Percentiles rank a stretch among this genome's conserved stretches.
These are phyloP conservation scores for Mohoua ochrocephala DNA, from an alignment of 2,113 vertebrate species.

Conservation along the genomic window DNA sequence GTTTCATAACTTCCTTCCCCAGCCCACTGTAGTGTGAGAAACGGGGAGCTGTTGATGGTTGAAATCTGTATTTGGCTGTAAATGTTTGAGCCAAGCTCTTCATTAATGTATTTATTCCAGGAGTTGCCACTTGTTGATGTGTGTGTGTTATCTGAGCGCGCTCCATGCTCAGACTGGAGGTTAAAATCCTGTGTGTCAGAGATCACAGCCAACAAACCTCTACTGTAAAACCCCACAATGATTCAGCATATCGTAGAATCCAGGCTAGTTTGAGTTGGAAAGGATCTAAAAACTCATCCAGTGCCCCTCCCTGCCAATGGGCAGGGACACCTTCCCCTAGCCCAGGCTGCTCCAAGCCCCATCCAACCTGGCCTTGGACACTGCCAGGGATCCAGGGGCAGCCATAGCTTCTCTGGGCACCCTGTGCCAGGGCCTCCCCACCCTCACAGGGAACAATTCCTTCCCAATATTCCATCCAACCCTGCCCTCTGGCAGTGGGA, in stretches of 20 bases:
- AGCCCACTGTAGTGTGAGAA: neutral
- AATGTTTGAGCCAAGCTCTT: neutral
- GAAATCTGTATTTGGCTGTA: neutral
- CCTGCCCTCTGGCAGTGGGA: neutral
- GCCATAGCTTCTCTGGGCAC: neutral
- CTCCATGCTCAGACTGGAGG: neutral
- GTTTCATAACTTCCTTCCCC: neutral
- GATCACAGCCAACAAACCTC: neutral
- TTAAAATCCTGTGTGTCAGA: neutral
- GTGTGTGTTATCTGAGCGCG: neutral
- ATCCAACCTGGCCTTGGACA: rapidly evolving
- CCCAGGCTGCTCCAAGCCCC: rapidly evolving
- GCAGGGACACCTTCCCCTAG: rapidly evolving
- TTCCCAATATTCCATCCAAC: rapidly evolving
- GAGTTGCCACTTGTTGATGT: neutral
- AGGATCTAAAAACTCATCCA: neutral
- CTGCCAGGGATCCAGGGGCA: neutral
- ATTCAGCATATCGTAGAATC: neutral
- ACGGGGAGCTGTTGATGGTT: neutral
- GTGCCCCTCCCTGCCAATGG: neutral
- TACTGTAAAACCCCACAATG: neutral
- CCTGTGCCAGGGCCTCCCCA: rapidly evolving
- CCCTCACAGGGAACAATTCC: neutral
- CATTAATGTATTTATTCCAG: neutral
- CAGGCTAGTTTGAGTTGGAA: neutral